A percentile compares a stretch with the other conserved stretches of the same genome.
phyloP scores from a whole-genome alignment of 1,140 invertebrate genomes.

The Brachionus sp. region DNA sequence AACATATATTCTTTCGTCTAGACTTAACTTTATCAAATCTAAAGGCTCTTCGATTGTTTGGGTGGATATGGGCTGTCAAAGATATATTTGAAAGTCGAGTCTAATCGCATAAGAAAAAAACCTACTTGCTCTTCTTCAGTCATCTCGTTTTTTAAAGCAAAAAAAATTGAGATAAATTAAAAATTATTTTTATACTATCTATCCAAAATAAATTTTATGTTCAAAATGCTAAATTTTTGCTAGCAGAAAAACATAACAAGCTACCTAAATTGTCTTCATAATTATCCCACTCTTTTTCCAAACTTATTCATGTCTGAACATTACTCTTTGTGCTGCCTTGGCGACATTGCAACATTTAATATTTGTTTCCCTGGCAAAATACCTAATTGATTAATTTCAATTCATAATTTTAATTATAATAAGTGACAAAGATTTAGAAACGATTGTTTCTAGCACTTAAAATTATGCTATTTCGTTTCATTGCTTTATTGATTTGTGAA shows the following conservation, averaged over 20 bases:
- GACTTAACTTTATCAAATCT: slow-evolving; percentile 85
- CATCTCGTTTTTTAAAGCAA: slow-evolving; percentile 1
- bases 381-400: not conserved
- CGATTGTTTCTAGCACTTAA: not conserved
- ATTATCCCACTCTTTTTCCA: not conserved
- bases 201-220: slow-evolving; percentile 14
- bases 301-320: not conserved
- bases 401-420: not conserved
- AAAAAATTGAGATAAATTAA: slow-evolving; percentile 9
- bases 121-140: slow-evolving; percentile 45
- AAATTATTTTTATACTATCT: slow-evolving; percentile 7
- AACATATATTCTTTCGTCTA: slow-evolving; percentile 96
- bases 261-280: not conserved
- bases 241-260: not conserved
- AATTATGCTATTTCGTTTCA: not conserved
- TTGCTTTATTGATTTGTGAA: not conserved
- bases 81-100: not conserved
- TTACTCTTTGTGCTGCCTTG: not conserved
- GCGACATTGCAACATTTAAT: not conserved
- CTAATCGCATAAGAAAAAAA: not conserved
- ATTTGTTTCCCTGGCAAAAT: not conserved
- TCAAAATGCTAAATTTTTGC: slow-evolving; percentile 3
- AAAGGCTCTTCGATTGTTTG: slow-evolving; percentile 73
- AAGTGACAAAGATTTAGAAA: not conserved
- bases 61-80: slow-evolving; percentile 15